Evolutionary conservation across 2,888 invertebrate genomes (phyloP).

Genomic region (Drosophila anceps): DNA sequence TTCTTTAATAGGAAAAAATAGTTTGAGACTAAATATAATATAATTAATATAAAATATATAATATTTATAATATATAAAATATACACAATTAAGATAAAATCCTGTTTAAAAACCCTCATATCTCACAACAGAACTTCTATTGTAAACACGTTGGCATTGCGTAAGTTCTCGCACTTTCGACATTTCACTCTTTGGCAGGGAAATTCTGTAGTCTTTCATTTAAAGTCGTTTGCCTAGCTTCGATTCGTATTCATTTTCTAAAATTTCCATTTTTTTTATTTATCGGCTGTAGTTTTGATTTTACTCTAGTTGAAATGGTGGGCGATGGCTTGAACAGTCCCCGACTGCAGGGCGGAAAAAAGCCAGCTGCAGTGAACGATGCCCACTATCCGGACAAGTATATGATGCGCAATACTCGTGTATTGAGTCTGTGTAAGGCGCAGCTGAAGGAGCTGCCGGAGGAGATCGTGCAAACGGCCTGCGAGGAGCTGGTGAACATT

Average conservation of each 20-base stretch:
- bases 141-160: not conserved
- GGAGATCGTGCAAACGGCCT: constrained; percentile 50
- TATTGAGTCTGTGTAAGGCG: constrained; percentile 13
- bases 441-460: constrained; percentile 43
- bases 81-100: no score
- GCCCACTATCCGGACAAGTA: constrained; percentile 59
- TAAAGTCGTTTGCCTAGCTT: constrained; percentile 4
- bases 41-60: no score
- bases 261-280: not conserved
- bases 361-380: not conserved
- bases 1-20: no score
- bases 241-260: not conserved
- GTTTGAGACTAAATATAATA: no score
- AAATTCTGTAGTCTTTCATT: constrained; percentile 8
- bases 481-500: constrained; percentile 51
- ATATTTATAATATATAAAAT: no score
- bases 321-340: constrained; percentile 68
- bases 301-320: constrained; percentile 35
- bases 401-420: constrained; percentile 56
- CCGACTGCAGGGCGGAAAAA: constrained; percentile 50
- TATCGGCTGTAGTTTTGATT: not conserved
- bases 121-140: no score
- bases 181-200: not conserved
- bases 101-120: not conserved
- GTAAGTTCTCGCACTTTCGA: not conserved